Evolutionary conservation across 2,888 invertebrate genomes (phyloP).

Genomic region (Archips xylosteana): DNA sequence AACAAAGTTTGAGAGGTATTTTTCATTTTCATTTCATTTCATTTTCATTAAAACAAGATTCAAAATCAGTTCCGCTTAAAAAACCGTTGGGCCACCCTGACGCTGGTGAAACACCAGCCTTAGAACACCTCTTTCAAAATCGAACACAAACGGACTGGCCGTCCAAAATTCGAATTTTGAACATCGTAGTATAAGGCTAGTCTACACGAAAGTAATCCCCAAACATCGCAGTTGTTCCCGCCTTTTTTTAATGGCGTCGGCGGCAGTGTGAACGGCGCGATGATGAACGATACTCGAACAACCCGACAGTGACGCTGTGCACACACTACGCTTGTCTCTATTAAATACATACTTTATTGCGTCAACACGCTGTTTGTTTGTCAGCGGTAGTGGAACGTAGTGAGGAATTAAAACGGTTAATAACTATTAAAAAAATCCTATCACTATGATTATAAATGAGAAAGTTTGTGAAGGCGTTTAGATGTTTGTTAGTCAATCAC

Average conservation of each 20-base stretch:
- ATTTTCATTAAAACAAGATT: no score
- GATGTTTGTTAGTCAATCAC: no score
- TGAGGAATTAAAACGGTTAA: neutral
- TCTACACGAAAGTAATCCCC: neutral
- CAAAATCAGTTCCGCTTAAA: no score
- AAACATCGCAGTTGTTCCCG: neutral
- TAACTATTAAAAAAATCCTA: neutral
- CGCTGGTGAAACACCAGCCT: no score
- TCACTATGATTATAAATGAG: no score
- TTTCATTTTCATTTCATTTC: no score
- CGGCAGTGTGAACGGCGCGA: conserved; percentile 4
- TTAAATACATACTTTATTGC: neutral
- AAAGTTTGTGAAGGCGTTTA: no score
- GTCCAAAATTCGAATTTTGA: no score
- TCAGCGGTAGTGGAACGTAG: neutral
- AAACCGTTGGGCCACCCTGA: no score
- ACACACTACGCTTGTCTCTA: conserved; percentile 10
- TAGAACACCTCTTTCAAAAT: neutral
- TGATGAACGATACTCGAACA: conserved; percentile 10
- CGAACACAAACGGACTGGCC: neutral
- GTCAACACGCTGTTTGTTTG: neutral
- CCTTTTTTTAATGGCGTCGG: conserved; percentile 1
- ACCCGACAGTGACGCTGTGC: neutral
- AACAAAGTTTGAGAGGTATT: no score
- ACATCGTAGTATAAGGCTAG: no score